Base-by-base conservation (phyloP, 2,113 vertebrate genomes). In the Ptychochromis oligacanthus region DNA sequence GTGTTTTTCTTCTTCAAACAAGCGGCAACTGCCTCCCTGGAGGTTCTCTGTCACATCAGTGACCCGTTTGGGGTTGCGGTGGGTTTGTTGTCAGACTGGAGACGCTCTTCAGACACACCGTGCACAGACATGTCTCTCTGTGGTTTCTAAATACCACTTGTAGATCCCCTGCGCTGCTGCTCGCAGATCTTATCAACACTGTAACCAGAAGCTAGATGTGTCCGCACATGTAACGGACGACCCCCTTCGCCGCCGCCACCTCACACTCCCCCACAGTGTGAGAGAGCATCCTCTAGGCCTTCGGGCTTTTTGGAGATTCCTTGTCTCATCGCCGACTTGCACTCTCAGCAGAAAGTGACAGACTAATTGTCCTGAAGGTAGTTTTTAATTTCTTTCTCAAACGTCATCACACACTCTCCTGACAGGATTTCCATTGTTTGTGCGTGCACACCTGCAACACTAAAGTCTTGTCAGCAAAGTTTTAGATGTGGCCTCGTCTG, bases 121-220 rank as follows among this genome's bases (percentile, higher is more conserved):
- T 92, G 91, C 72, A 3, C 81, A 78, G 87, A 82, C 92, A 79
- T 9, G 93, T 79, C 49, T 61, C 28, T 12, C 55, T 1, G 22
- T 64, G 40, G 76, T 78, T 20, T 43, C 15, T 85, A 81, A 93
- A 91, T 92, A 82, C 91, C 80, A 2, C 74, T 82, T 81, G 88
- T 85, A 89, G 83, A 90, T 84, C 82, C 82, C 75, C 84, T 13
- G 38, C 49, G 7, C 64, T 20, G 43, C 84, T 7, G 28, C 82
- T 72, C 7, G 24, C 64, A 79, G 38, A 75, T 64, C 83, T 77
- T 89, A 79, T 88, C 89, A 88, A 90, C 86, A 46, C 40, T 75
- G 85, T 82, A 92, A 91, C 85, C 36, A 89, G 86, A 83, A 87
- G 81, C 84, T 70, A 31, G 84, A 92, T 91, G 74, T 89, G 93